Conservation (phyloP, 64 coral and sea anemone species). For the Stichodactyla mertensii region DNA sequence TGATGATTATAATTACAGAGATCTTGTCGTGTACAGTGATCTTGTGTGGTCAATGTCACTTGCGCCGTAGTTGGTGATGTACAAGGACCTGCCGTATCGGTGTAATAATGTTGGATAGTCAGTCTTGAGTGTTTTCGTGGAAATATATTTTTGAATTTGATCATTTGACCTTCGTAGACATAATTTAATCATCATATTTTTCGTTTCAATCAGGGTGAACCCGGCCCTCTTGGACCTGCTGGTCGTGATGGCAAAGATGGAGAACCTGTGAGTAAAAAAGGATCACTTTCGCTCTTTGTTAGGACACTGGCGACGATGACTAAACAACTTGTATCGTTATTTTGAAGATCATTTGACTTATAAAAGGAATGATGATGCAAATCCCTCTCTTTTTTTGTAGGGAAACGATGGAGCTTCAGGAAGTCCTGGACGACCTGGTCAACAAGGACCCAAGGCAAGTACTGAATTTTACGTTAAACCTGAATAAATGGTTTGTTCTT, state of each 20-base stretch:
- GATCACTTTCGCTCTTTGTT: background rate
- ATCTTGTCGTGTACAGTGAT: too few relatives aligned
- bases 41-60: too few relatives aligned
- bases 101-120: too few relatives aligned
- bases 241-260: constrained; percentile 53
- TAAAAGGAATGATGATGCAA: background rate
- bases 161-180: too few relatives aligned
- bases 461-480: background rate
- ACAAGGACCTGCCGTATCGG: too few relatives aligned
- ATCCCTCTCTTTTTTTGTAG: background rate
- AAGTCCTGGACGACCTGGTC: constrained; percentile 25
- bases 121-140: too few relatives aligned
- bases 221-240: background rate
- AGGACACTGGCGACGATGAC: background rate
- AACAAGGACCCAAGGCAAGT: constrained; percentile 36
- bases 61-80: too few relatives aligned
- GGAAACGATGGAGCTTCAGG: constrained; percentile 34
- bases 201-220: constrained; percentile 20
- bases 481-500: too few relatives aligned
- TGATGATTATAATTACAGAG: too few relatives aligned
- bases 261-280: constrained; percentile 31
- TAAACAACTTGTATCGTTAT: too few relatives aligned
- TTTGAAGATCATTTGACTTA: too few relatives aligned
- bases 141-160: too few relatives aligned
- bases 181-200: background rate